These are phyloP conservation scores for Heterodera filipjevi DNA, from an alignment of 2,888 invertebrate species.

Conservation along the genomic window DNA sequence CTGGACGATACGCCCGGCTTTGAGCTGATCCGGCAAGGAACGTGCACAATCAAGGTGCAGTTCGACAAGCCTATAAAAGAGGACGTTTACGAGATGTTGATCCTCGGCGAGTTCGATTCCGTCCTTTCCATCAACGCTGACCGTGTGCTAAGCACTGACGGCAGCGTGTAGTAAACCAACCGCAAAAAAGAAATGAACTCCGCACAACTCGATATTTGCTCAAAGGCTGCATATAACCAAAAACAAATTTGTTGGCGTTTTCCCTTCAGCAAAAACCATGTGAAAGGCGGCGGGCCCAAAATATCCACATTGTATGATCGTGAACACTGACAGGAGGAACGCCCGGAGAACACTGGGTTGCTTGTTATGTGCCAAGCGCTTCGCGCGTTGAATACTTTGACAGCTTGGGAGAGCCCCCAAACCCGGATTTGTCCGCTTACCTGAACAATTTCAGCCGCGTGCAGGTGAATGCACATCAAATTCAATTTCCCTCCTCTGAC, in stretches of 20 bases:
- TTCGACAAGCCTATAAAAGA: background rate
- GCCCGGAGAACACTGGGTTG: conserved; percentile 15
- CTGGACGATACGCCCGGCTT: background rate
- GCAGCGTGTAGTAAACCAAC: background rate
- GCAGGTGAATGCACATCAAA: background rate
- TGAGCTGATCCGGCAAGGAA: conserved; percentile 9
- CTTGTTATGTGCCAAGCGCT: background rate
- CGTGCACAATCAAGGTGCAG: background rate
- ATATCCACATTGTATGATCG: background rate
- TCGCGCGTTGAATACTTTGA: conserved; percentile 9
- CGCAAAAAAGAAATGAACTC: background rate
- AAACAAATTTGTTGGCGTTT: conserved; percentile 13
- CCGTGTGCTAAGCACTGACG: conserved; percentile 15
- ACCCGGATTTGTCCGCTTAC: conserved; percentile 5
- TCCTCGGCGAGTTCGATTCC: conserved; percentile 9
- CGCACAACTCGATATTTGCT: background rate
- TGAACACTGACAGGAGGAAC: conserved; percentile 15
- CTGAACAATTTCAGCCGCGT: background rate
- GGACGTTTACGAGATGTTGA: background rate
- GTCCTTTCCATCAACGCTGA: conserved; percentile 21
- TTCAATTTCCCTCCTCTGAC: conserved; percentile 3
- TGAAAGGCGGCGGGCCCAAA: background rate
- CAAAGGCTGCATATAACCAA: background rate
- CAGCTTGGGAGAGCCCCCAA: background rate
- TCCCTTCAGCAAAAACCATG: background rate